Evolutionary conservation across 2,888 invertebrate species (phyloP).

Genomic region (Nasonia oneida): DNA sequence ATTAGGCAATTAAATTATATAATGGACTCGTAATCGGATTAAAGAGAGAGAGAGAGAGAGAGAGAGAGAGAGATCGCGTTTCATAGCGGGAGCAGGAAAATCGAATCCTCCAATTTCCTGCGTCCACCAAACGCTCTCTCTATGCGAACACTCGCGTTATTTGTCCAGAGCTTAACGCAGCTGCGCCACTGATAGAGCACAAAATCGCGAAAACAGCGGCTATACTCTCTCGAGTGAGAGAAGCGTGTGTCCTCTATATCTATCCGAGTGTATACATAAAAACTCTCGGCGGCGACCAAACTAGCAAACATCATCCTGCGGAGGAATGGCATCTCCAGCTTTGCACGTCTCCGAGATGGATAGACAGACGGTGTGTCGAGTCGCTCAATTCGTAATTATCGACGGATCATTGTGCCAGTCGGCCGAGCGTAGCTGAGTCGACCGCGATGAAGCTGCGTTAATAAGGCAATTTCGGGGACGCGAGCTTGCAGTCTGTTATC

Average conservation of each 20-base stretch:
- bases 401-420: conserved; percentile 28
- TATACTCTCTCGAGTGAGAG: no score
- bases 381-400: conserved; percentile 34
- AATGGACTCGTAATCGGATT: conserved; percentile 55
- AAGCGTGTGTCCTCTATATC: not conserved
- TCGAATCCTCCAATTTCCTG: conserved; percentile 50
- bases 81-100: conserved; percentile 39
- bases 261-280: not conserved
- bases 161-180: conserved; percentile 28
- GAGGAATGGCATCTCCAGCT: conserved; percentile 33
- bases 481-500: not conserved
- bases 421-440: conserved; percentile 3
- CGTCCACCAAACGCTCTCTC: conserved; percentile 7
- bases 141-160: not conserved
- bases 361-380: not conserved
- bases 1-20: conserved; percentile 58
- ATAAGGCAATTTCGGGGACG: not conserved
- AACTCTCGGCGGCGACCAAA: not conserved
- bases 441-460: conserved; percentile 24
- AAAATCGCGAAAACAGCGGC: conserved; percentile 18
- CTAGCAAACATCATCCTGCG: conserved; percentile 29
- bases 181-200: conserved; percentile 12
- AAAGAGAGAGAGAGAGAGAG: not conserved
- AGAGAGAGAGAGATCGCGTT: conserved; percentile 31
- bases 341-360: not conserved